Evolutionary conservation across 2,113 vertebrate species (phyloP), one percentile per base, ranked within the genome.

Genomic region (Trogon surrucura): DNA sequence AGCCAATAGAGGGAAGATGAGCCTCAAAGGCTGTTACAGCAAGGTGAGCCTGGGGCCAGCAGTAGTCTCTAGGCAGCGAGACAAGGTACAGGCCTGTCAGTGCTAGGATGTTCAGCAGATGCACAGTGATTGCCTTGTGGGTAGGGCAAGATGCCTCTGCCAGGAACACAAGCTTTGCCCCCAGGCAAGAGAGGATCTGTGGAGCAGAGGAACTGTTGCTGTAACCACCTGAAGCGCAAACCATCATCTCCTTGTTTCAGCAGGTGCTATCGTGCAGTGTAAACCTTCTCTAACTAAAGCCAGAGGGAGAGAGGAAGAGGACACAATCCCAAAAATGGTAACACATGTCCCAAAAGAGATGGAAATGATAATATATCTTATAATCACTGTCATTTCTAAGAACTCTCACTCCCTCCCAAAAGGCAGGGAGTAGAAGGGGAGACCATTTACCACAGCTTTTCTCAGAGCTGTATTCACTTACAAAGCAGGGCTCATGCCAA

Each of bases 401-500:
- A 73, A 4, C 32, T 83, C 36, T 61, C 20, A 41, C 17, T 73
- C 64, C 17, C 23, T 4, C 30, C 13, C 11, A 65, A 41, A 73
- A 56, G 5, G 32, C 20, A 66, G n/a, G 32, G 27, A 51, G 14
- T 3, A 22, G 19, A 22, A 79, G 9, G 11, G 29, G 1, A 2
- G 47, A 10, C 7, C 6, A 4, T 15, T 38, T 7, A 38, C 22
- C 32, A 34, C 27, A 71, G 70, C 15, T 71, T 56, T 48, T 60
- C 51, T 51, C 9, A 41, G 69, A 21, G 9, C 38, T 69, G 13
- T 5, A 4, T 38, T 38, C 54, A 56, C 32, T 18, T 13, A 45
- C 0, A 0, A 41, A 81, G 34, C 27, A n/a, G 16, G 10, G 17
- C 25, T 79, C 22, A 44, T 0, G 1, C 45, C 51, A 51, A 29